Percentiles rank a stretch among this genome's conserved stretches.
Conservation (phyloP, 2,797 vertebrate species). For the Phaenicophaeus curvirostris region DNA sequence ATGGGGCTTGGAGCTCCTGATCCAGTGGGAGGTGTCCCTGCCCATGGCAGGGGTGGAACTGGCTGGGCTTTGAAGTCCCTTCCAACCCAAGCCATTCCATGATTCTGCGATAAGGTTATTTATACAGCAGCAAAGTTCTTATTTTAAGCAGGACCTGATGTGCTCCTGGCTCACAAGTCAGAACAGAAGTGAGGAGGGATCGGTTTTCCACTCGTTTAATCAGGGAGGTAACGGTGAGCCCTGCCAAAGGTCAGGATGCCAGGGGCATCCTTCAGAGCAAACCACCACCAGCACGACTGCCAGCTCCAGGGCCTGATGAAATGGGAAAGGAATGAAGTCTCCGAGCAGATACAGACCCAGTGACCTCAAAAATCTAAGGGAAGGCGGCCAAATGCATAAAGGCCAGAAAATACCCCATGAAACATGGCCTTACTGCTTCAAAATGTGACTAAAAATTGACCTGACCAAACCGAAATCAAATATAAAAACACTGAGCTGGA, state of each 20-base stretch:
- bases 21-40: too few species aligned
- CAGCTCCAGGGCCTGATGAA: background rate
- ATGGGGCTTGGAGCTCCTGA: too few species aligned
- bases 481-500: background rate
- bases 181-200: background rate
- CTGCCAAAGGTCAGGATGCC: background rate
- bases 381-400: background rate
- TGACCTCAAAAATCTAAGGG: slow-evolving; percentile 17
- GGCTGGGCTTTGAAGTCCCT: too few species aligned
- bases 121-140: background rate
- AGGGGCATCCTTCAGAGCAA: background rate
- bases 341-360: background rate
- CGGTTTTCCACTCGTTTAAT: background rate
- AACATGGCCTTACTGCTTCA: background rate
- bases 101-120: too few species aligned
- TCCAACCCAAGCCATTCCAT: too few species aligned
- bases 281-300: background rate
- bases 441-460: background rate
- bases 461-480: background rate
- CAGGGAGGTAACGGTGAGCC: background rate
- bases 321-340: background rate
- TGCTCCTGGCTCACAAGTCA: background rate
- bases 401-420: background rate
- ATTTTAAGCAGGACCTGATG: background rate
- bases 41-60: too few species aligned